Evolutionary conservation across 2,888 invertebrate species (phyloP).

Genomic region (Octodonta nipae): DNA sequence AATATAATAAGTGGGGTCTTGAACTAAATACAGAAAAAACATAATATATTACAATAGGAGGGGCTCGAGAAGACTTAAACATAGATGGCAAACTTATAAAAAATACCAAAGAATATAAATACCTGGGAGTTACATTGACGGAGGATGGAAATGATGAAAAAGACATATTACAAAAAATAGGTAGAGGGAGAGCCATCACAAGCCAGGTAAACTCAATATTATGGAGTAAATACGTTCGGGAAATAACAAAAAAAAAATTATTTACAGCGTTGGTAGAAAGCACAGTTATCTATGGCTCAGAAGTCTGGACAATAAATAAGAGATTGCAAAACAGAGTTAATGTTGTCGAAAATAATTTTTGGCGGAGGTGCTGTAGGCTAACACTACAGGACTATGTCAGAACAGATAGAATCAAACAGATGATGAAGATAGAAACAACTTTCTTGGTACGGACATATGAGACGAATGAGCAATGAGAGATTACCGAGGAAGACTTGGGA

Average conservation of each 20-base stretch:
- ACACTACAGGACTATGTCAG: background rate
- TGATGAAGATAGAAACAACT: constrained; percentile 1
- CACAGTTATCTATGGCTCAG: too few relatives aligned
- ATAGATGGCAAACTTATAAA: background rate
- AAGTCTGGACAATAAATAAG: constrained; percentile 2
- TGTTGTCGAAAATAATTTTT: background rate
- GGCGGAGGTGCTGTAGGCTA: constrained; percentile 1
- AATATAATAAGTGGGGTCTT: too few relatives aligned
- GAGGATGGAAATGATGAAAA: constrained; percentile 2
- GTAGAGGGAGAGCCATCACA: constrained; percentile 1
- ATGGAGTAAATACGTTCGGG: constrained; percentile 1
- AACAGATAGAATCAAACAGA: background rate
- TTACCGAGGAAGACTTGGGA: too few relatives aligned
- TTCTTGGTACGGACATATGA: constrained; percentile 1
- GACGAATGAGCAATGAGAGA: too few relatives aligned
- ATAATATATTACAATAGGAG: constrained; percentile 1
- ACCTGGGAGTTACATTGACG: constrained; percentile 3
- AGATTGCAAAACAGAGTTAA: background rate
- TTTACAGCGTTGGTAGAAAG: background rate
- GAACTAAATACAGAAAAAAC: constrained; percentile 3
- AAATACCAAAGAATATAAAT: constrained; percentile 1
- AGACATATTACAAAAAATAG: constrained; percentile 1
- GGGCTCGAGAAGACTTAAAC: background rate
- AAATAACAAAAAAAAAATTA: background rate
- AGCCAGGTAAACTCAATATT: constrained; percentile 1